Conservation (phyloP, 2,888 invertebrate species). For the Eupeodes luniger region DNA sequence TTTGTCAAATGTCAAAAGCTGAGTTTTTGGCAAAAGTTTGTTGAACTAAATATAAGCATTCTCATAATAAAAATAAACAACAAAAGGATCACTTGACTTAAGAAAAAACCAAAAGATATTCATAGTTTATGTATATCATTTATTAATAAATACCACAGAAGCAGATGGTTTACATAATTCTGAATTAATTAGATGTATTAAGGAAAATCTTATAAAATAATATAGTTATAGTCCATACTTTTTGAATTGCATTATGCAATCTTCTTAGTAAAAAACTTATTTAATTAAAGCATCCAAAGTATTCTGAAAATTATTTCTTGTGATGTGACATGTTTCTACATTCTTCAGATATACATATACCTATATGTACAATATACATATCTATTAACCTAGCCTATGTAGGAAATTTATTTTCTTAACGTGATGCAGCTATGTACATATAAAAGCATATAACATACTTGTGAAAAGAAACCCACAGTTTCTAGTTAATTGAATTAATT, state of each 20-base stretch:
- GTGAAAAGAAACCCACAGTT: neutral
- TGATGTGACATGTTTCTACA: slow-evolving; percentile 15
- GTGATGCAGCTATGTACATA: neutral
- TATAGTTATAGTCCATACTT: too few relatives aligned
- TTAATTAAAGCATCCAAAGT: slow-evolving; percentile 33
- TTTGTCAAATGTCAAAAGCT: too few relatives aligned
- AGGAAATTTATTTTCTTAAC: slow-evolving; percentile 42
- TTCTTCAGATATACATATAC: neutral
- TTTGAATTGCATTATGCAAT: neutral
- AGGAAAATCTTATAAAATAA: too few relatives aligned
- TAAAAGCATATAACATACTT: neutral
- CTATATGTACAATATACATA: neutral
- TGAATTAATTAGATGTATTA: too few relatives aligned
- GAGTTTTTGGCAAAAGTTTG: too few relatives aligned
- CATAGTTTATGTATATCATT: too few relatives aligned
- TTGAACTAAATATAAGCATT: too few relatives aligned
- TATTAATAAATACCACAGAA: too few relatives aligned
- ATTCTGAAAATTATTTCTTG: slow-evolving; percentile 17
- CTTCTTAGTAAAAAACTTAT: neutral
- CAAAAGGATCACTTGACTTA: too few relatives aligned
- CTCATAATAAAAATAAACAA: too few relatives aligned
- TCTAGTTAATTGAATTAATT: slow-evolving; percentile 50
- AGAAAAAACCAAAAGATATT: too few relatives aligned
- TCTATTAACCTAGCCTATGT: neutral
- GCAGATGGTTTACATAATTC: too few relatives aligned